Base-by-base conservation (phyloP, 1,140 invertebrate genomes). In the Scaptomyza graminum region DNA sequence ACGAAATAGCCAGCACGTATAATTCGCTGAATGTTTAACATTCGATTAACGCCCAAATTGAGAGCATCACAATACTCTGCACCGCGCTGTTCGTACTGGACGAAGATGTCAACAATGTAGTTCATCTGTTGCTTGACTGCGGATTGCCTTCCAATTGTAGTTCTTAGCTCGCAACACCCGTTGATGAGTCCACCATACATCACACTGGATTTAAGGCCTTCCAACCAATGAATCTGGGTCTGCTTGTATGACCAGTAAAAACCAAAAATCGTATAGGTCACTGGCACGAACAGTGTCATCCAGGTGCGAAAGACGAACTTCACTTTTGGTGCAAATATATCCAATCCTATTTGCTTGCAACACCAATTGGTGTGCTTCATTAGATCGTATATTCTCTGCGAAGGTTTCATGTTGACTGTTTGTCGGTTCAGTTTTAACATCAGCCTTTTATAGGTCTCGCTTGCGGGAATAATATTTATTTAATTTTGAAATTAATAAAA, bases 141-240 rank as follows among this genome's bases (percentile, higher is more conserved):
- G 12, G 51, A 5, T 5, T 83, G 79, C 8, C 52, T 22, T 2
- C 18, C 18, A 22, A 22, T 22, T 70, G 2, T 69, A 15, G 72
- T 76, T 0, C 57, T 6, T 3, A 83, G 51, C 11, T 87, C 74
- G 1, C 43, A 46, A 1, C 31, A 0, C 0, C 83, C 82, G 6
- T 55, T 76, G 2, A 61, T 1, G 3, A 82, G 16, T 0, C 68
- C 79, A 0, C 82, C 82, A 15, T 66, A 13, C 82, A 87, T 87
- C 1, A 81, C 43, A 16, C 50, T 50, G 7, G 67, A 25, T 16
- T 79, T 88, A 0, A 87, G 46, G 9, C 66, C 52, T 9, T 76
- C 79, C 5, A 15, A 28, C 79, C 72, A 89, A 31, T 78, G 68
- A 1, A 46, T 8, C 31, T 55, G 3, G 15, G 39, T 12, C 57